Evolutionary conservation across 2,797 vertebrate species (phyloP).

Genomic region (Oryzias dopingdopingensis): DNA sequence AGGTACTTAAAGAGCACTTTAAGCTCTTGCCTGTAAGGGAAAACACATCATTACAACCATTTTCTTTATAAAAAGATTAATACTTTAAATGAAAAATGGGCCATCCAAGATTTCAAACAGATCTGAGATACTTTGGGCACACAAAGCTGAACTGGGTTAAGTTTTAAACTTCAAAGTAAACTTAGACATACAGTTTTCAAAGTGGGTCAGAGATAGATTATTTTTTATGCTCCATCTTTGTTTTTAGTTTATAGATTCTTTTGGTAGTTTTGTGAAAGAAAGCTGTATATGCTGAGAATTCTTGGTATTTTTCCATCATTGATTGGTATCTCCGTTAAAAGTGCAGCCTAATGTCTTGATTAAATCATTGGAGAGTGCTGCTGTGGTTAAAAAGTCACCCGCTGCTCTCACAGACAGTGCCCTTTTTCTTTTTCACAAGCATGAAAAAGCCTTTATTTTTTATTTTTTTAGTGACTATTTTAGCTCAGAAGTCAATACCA

Average conservation of each 20-base stretch:
- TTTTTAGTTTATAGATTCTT: conserved; percentile 16
- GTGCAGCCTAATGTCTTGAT: conserved; percentile 50
- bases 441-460: conserved; percentile 53
- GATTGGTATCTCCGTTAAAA: conserved; percentile 64
- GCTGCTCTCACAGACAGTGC: conserved; percentile 30
- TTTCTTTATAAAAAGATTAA: conserved; percentile 39
- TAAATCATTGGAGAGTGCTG: conserved; percentile 43
- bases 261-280: conserved; percentile 21
- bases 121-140: conserved; percentile 3
- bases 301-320: conserved; percentile 55
- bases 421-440: conserved; percentile 45
- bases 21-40: conserved; percentile 11
- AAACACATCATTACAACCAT: conserved; percentile 43
- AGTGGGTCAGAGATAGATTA: no score
- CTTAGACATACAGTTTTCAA: conserved; percentile 2
- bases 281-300: conserved; percentile 35
- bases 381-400: conserved; percentile 59
- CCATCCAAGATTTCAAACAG: conserved; percentile 23
- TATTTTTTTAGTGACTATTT: conserved; percentile 56
- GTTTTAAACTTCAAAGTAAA: conserved; percentile 18
- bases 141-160: background rate
- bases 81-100: conserved; percentile 36
- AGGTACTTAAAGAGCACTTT: conserved; percentile 47
- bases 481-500: conserved; percentile 64
- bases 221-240: conserved; percentile 9